Base-by-base conservation (phyloP, 2,797 vertebrate genomes). In the Etheostoma nigrum region DNA sequence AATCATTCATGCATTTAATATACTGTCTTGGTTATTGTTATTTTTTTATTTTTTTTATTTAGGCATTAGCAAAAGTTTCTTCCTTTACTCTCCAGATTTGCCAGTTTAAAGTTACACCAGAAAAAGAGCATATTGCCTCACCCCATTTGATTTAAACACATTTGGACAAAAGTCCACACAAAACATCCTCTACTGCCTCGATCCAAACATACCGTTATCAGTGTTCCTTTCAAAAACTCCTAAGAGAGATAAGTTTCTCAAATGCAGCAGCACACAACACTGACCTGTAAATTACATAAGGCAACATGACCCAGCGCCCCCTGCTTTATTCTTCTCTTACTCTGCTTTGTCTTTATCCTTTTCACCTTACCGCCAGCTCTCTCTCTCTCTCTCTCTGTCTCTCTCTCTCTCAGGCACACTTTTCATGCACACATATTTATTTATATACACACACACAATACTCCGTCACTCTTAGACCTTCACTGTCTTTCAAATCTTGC, bases 241-340 rank as follows among this genome's bases (percentile, higher is more conserved):
- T 48, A 1, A 59, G 75, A 58, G 45, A 71, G 33, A 53, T 71
- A 6, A 62, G 76, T 61, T 79, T 66, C 73, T 68, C 49, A 42
- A 71, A 78, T 30, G 47, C 42, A 61, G 74, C 78, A 71, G 10
- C 36, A 40, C 83, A 63, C 53, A 66, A 72, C 47, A 2, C 55
- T 86, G 88, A 83, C 83, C 89, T 90, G 83, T 76, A 88, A 76
- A 82, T 90, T 85, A 90, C 79, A 82, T 88, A 83, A 90, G 68
- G 45, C 48, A 21, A 21, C 65, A 83, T 86, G 86, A 87, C 86
- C 82, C 82, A 86, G 86, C 86, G 67, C 40, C 51, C 67, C 52
- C 74, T 27, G 67, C 76, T 70, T 78, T 72, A 72, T 81, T 76
- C 66, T 78, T 80, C 79, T 75, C 67, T 75, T 70, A 53, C 65